These are phyloP conservation scores for Phymatocera aterrima DNA, from an alignment of 2,888 invertebrate species.

Conservation along the genomic window DNA sequence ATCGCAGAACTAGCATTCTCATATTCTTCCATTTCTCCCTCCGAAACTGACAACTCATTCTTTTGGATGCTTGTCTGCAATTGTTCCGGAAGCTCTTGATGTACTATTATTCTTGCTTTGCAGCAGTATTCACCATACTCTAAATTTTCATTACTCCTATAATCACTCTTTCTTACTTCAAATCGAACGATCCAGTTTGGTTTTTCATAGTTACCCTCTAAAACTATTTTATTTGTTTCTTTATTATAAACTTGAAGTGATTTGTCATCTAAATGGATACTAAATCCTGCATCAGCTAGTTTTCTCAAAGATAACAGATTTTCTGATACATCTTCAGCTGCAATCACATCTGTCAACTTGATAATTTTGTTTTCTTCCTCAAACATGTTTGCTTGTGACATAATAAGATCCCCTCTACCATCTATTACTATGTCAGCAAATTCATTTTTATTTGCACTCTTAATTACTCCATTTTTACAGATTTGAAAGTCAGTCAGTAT, in stretches of 20 bases:
- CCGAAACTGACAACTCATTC: slow-evolving; percentile 32
- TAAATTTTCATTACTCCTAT: not conserved
- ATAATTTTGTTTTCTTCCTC: not conserved
- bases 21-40: not conserved
- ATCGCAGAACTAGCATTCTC: slow-evolving; percentile 38
- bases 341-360: slow-evolving; percentile 52
- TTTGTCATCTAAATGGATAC: slow-evolving; percentile 54
- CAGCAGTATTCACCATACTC: not conserved
- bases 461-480: slow-evolving; percentile 38
- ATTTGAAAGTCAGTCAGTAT: slow-evolving; percentile 40
- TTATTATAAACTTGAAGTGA: slow-evolving; percentile 50
- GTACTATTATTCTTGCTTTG: slow-evolving; percentile 18
- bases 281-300: slow-evolving; percentile 53
- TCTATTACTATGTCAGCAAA: slow-evolving; percentile 41
- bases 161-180: slow-evolving; percentile 47
- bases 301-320: slow-evolving; percentile 55
- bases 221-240: slow-evolving; percentile 49
- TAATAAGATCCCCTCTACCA: slow-evolving; percentile 4
- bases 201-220: slow-evolving; percentile 51
- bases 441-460: slow-evolving; percentile 44
- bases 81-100: slow-evolving; percentile 45
- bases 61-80: slow-evolving; percentile 33
- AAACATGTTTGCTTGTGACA: not conserved
- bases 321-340: slow-evolving; percentile 48
- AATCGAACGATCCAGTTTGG: slow-evolving; percentile 52